Percentiles rank a stretch among this genome's conserved stretches.
Conservation (phyloP, 2,797 vertebrate species). For the Nannoperca australis region DNA sequence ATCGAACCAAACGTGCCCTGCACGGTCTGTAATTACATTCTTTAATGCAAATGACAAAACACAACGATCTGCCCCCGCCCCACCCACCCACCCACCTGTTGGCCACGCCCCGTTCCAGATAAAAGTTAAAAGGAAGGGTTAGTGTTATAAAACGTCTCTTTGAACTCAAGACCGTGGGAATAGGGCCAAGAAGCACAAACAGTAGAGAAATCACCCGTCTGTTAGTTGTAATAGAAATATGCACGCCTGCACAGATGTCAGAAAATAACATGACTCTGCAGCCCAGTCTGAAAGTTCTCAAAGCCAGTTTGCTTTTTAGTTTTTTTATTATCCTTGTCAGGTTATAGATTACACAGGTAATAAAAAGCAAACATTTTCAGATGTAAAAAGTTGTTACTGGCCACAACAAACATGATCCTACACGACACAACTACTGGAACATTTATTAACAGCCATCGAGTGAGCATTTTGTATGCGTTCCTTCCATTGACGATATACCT, state of each 20-base stretch:
- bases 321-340: not conserved
- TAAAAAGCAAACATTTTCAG: not conserved
- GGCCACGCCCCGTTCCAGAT: not conserved
- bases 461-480: not conserved
- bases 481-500: not conserved
- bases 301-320: not conserved
- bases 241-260: not conserved
- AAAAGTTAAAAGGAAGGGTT: not conserved
- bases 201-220: not conserved
- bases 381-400: too few species aligned
- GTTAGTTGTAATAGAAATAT: not conserved
- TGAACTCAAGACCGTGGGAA: not conserved
- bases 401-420: not conserved
- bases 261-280: not conserved
- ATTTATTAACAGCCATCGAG: not conserved
- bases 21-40: too few species aligned
- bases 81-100: accelerated
- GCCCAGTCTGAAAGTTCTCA: not conserved
- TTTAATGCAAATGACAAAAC: not conserved
- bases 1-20: not conserved
- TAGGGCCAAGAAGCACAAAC: not conserved
- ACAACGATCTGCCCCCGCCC: not conserved
- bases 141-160: not conserved
- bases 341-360: not conserved
- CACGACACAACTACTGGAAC: not conserved